Percentiles rank a stretch among this genome's conserved stretches.
Conservation (phyloP, 2,113 vertebrate genomes). For the Carassius gibelio region DNA sequence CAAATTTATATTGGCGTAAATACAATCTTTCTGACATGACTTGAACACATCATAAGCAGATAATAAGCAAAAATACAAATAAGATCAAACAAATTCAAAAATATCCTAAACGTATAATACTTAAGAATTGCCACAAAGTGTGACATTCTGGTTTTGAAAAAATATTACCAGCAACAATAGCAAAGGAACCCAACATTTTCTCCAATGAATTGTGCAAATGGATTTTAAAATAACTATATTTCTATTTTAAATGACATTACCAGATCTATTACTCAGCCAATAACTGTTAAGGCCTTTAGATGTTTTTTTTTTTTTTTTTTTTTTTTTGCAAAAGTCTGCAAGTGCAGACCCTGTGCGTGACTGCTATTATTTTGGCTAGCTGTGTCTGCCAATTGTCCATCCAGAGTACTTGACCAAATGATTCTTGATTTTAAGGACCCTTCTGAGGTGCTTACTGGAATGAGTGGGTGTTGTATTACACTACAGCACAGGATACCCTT, state of each 20-base stretch:
- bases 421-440: conserved; percentile 34
- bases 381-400: conserved; percentile 37
- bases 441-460: conserved; percentile 23
- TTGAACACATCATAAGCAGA: too few species aligned
- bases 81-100: too few species aligned
- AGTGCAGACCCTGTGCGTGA: background rate
- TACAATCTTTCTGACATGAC: too few species aligned
- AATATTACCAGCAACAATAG: too few species aligned
- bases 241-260: background rate
- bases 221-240: background rate
- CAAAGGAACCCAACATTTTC: background rate
- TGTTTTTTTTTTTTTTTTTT: background rate
- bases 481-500: conserved; percentile 13
- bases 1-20: too few species aligned
- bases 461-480: conserved; percentile 13
- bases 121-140: too few species aligned
- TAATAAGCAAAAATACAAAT: too few species aligned
- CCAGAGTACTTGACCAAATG: conserved; percentile 41
- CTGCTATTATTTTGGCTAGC: background rate
- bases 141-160: too few species aligned
- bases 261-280: background rate
- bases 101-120: too few species aligned
- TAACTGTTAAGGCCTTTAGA: background rate
- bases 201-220: background rate
- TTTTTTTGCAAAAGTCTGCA: background rate